Evolutionary conservation across 1,140 invertebrate genomes (phyloP).

Genomic region (Pseudomyrmex pallidus): DNA sequence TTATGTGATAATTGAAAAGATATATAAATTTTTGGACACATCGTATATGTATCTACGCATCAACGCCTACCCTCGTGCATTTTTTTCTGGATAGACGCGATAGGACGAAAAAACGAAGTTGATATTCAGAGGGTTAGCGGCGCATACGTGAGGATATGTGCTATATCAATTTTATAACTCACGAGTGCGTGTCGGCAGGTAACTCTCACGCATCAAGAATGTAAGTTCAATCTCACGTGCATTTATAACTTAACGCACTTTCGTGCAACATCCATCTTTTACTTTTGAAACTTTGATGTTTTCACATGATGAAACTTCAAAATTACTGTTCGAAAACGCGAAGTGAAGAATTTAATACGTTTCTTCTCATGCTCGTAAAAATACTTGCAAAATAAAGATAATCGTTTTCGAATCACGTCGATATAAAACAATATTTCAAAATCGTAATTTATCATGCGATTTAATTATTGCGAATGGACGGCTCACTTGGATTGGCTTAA

Average conservation of each 20-base stretch:
- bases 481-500: neutral
- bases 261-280: constrained; percentile 38
- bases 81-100: constrained; percentile 66
- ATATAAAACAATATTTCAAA: neutral
- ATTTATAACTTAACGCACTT: constrained; percentile 11
- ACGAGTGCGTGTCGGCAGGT: constrained; percentile 74
- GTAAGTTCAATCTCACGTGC: constrained; percentile 41
- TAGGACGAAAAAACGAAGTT: constrained; percentile 66
- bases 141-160: constrained; percentile 72
- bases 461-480: neutral
- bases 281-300: neutral
- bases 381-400: neutral
- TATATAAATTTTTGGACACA: constrained; percentile 36
- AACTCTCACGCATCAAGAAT: constrained; percentile 62
- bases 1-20: neutral
- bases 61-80: constrained; percentile 48
- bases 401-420: neutral
- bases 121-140: constrained; percentile 54
- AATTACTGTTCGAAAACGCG: constrained; percentile 38
- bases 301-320: constrained; percentile 3
- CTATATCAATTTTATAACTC: constrained; percentile 79
- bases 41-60: constrained; percentile 13
- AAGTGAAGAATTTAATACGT: neutral
- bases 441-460: neutral
- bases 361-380: neutral